Evolutionary conservation across 1,140 invertebrate genomes (phyloP), one percentile per base, ranked within the genome.

Genomic region (Bombus consobrinus): DNA sequence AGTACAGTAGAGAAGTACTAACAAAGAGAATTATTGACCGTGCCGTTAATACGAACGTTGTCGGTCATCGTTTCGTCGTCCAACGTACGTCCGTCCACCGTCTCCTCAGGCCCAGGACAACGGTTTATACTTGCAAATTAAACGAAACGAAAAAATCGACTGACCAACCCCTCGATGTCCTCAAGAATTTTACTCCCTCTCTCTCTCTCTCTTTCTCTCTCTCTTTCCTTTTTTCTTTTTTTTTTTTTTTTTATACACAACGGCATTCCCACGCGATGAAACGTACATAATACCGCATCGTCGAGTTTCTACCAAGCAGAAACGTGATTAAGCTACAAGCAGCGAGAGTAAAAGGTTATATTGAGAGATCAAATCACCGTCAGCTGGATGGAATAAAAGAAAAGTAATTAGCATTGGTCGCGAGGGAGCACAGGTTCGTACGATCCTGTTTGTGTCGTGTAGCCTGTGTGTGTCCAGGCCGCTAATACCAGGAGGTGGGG

Each of bases 71-170:
- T 76, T 75, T n/a, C 62, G 47, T 59, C 69, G 39, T 64, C 68
- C 68, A 3, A 15, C 79, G 12, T 81, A 15, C 79, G 12, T 81
- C 13, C 41, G 37, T 64, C 32, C 34, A 2, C 32, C 15, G 13
- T 32, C 22, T 37, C 22, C 57, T 62, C 71, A 34, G 39, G 6
- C 8, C n/a, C 39, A 18, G n/a, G 25, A 41, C 72, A 41, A 57
- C 39, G 62, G 41, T 66, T 76, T 83, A 64, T 83, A 66, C 81
- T 79, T 78, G 74, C 47, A 84, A 84, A 79, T 84, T 53, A 43
- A 84, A 84, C 73, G 53, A 77, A 77, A 84, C 75, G 82, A 79
- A 72, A 57, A 75, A 79, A 84, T 79, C 82, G 53, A 22, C 25
- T n/a, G 32, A 47, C 25, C 15, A 39, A 13, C 0, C 4, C 12